phyloP scores from a whole-genome alignment of 2,797 vertebrate species.

The Phaenicophaeus curvirostris region DNA sequence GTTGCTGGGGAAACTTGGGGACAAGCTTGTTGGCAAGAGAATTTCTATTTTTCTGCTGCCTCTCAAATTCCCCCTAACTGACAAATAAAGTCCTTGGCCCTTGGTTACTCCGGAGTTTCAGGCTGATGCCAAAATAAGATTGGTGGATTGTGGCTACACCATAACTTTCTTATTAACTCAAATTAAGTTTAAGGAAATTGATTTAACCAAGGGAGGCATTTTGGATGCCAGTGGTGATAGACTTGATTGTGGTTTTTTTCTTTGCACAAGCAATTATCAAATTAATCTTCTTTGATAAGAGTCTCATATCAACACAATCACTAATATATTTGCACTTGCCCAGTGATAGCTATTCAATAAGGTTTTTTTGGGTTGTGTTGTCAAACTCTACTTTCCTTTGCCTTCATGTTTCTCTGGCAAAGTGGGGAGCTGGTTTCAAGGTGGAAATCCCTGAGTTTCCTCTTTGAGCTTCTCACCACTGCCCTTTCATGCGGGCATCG shows the following conservation, averaged over 20 bases:
- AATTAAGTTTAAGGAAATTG: conserved; percentile 16
- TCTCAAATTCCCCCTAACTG: not conserved
- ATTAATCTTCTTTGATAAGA: conserved; percentile 32
- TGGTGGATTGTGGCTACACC: not conserved
- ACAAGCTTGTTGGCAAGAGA: not conserved
- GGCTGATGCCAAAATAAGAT: not conserved
- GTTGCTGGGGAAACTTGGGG: not conserved
- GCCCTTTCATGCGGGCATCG: not conserved
- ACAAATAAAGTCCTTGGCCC: not conserved
- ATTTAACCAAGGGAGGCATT: not conserved
- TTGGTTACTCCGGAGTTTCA: not conserved
- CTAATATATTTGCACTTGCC: not conserved
- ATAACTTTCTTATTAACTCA: conserved; percentile 15
- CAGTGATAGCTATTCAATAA: not conserved
- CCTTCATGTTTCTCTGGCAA: not conserved
- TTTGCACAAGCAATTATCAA: conserved; percentile 19
- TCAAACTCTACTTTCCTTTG: not conserved
- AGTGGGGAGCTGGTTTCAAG: not conserved
- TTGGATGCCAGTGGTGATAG: not conserved
- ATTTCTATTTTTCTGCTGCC: not conserved
- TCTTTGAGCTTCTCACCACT: not conserved
- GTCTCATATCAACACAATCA: conserved; percentile 3
- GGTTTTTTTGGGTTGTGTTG: conserved; percentile 1
- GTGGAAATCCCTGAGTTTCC: not conserved
- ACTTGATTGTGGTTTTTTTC: not conserved